Conservation (phyloP, 2,113 vertebrate genomes). For the Daphoenositta chrysoptera region DNA sequence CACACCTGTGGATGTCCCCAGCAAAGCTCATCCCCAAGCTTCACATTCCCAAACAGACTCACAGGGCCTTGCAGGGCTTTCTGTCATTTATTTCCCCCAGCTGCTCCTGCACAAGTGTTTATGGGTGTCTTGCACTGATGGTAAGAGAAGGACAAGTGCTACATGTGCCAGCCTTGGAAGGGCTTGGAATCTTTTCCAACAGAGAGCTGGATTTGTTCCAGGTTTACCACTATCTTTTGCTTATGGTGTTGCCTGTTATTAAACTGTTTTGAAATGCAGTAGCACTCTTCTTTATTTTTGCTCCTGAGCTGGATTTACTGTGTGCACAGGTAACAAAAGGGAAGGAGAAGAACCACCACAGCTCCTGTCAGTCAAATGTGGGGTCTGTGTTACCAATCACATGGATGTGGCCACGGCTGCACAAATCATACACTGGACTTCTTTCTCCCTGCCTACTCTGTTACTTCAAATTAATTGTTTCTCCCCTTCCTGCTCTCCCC, state of each 20-base stretch:
- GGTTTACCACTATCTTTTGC: background rate
- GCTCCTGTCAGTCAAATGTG: background rate
- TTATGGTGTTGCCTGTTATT: background rate
- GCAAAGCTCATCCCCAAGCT: background rate
- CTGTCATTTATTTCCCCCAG: background rate
- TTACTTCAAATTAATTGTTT: background rate
- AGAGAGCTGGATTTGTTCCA: background rate
- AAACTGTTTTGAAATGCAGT: background rate
- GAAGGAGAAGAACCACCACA: background rate
- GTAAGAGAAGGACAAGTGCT: background rate
- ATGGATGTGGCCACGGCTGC: fast-evolving
- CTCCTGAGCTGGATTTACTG: background rate
- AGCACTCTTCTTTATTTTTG: background rate
- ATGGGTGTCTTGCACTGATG: background rate
- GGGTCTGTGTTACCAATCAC: background rate
- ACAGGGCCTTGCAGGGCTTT: background rate
- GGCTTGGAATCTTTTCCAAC: background rate
- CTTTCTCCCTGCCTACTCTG: background rate
- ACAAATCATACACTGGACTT: background rate
- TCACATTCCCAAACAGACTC: background rate
- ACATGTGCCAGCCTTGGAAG: background rate
- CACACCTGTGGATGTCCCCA: background rate
- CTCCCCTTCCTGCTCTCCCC: background rate
- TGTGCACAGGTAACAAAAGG: background rate
- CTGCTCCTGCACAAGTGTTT: background rate